Conservation (phyloP, 2,888 invertebrate species). For the Volucella zonaria region DNA sequence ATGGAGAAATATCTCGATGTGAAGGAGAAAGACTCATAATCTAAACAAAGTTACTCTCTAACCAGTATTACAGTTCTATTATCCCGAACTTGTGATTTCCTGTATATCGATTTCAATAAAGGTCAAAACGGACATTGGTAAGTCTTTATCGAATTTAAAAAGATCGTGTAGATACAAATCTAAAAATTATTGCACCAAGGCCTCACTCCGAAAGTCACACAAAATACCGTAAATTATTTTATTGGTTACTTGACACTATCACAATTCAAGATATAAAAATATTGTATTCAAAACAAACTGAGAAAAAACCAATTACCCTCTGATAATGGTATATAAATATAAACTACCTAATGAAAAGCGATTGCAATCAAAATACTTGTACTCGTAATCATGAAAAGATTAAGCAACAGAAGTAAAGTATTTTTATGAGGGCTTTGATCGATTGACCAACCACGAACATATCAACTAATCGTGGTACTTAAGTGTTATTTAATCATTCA, state of each 20-base stretch:
- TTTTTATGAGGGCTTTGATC: background rate
- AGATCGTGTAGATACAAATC: background rate
- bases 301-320: background rate
- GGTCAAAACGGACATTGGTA: too few relatives aligned
- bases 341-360: slow-evolving; percentile 9
- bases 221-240: slow-evolving; percentile 13
- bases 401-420: background rate
- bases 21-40: too few relatives aligned
- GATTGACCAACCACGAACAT: slow-evolving; percentile 26
- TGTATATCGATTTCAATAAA: too few relatives aligned
- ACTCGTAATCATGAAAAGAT: background rate
- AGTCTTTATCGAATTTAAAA: too few relatives aligned
- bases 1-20: too few relatives aligned
- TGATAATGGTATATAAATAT: slow-evolving; percentile 20
- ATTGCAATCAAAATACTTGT: slow-evolving; percentile 22
- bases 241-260: slow-evolving; percentile 16
- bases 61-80: too few relatives aligned
- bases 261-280: background rate
- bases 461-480: slow-evolving; percentile 7
- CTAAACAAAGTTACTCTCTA: too few relatives aligned
- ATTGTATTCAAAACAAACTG: background rate
- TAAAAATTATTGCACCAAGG: too few relatives aligned
- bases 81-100: too few relatives aligned
- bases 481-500: background rate
- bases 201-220: background rate